Conservation (phyloP, 2,888 invertebrate species). For the Drosophila affinis region DNA sequence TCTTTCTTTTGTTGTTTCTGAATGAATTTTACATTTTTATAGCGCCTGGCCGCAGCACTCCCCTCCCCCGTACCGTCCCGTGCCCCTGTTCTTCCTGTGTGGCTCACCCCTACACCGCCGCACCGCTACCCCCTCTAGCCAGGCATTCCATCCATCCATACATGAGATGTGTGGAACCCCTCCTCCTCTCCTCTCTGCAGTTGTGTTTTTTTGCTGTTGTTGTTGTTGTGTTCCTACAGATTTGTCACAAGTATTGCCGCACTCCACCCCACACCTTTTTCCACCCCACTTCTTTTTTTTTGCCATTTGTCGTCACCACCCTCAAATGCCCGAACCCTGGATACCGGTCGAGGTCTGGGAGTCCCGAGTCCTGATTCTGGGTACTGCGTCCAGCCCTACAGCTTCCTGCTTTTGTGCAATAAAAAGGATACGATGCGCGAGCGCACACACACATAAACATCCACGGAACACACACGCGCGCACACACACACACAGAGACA, state of each 20-base stretch:
- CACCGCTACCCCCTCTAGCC: not conserved
- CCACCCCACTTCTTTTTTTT: too few relatives aligned
- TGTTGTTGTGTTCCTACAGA: slow-evolving; percentile 45
- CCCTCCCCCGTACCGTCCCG: slow-evolving; percentile 1
- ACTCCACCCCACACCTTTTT: slow-evolving; percentile 43
- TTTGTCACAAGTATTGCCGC: slow-evolving; percentile 73
- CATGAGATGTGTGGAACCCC: slow-evolving; percentile 27
- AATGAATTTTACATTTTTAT: slow-evolving; percentile 77
- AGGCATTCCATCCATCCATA: not conserved
- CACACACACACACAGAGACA: slow-evolving; percentile 24
- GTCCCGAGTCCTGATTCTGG: not conserved
- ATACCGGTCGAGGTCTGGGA: not conserved
- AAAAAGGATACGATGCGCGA: slow-evolving; percentile 73
- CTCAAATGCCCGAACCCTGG: slow-evolving; percentile 9
- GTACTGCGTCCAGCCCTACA: slow-evolving; percentile 7
- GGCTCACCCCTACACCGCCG: not conserved
- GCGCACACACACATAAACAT: slow-evolving; percentile 71
- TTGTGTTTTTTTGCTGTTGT: slow-evolving; percentile 20
- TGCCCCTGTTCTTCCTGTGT: slow-evolving; percentile 23
- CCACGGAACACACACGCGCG: slow-evolving; percentile 15
- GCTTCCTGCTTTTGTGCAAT: slow-evolving; percentile 38
- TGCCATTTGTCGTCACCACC: slow-evolving; percentile 65
- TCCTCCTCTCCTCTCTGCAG: slow-evolving; percentile 31
- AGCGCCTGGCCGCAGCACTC: slow-evolving; percentile 36
- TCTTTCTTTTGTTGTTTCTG: slow-evolving; percentile 49